Evolutionary conservation across 2,113 vertebrate genomes (phyloP).

Genomic region (Bos javanicus): DNA sequence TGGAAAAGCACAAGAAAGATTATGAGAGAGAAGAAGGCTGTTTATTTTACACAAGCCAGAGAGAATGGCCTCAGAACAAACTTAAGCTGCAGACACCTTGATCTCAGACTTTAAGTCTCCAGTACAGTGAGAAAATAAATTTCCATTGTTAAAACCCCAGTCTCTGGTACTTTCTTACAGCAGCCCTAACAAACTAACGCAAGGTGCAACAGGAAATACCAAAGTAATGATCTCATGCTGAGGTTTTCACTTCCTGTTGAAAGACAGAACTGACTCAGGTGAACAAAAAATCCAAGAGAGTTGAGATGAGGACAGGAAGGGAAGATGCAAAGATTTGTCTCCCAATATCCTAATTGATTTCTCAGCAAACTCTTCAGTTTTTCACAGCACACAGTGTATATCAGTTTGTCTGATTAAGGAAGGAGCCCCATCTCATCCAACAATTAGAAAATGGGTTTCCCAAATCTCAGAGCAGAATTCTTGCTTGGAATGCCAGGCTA

Average conservation of each 20-base stretch:
- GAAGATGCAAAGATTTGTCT: neutral
- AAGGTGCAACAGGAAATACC: neutral
- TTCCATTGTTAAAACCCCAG: neutral
- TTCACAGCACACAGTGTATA: neutral
- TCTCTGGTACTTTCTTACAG: neutral
- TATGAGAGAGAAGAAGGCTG: neutral
- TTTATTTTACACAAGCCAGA: neutral
- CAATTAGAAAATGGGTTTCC: neutral
- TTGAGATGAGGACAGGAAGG: neutral
- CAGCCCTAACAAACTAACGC: neutral
- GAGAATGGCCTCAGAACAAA: neutral
- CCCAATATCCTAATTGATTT: neutral
- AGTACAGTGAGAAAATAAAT: neutral
- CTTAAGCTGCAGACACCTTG: neutral
- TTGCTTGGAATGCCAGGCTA: neutral
- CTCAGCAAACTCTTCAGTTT: neutral
- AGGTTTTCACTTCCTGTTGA: neutral
- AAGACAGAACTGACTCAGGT: neutral
- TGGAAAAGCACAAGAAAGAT: neutral
- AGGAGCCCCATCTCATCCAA: neutral
- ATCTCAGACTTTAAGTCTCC: neutral
- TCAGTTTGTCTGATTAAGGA: neutral
- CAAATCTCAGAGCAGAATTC: neutral
- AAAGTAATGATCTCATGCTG: neutral
- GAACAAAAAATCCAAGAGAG: neutral